These are phyloP conservation scores for Teleopsis dalmanni DNA, from an alignment of 1,140 invertebrate species.

Conservation along the genomic window DNA sequence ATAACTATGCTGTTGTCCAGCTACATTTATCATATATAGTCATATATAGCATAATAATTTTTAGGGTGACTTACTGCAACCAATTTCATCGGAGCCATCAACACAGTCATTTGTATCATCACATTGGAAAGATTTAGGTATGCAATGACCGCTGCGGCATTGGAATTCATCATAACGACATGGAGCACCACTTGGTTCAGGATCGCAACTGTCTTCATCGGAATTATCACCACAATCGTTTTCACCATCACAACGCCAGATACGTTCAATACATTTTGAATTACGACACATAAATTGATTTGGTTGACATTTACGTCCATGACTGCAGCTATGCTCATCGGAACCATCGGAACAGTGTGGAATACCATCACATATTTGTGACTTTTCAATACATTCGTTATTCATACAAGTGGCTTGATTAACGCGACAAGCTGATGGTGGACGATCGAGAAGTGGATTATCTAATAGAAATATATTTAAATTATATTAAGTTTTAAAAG, in stretches of 20 bases:
- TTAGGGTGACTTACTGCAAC: constrained; percentile 56
- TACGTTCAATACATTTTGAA: constrained; percentile 81
- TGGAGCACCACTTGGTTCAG: constrained; percentile 52
- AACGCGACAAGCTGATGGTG: constrained; percentile 57
- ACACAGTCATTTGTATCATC: constrained; percentile 80
- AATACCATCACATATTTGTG: constrained; percentile 72
- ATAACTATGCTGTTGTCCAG: too few species aligned
- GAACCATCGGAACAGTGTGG: constrained; percentile 78
- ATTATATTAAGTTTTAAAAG: too few species aligned
- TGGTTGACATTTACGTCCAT: constrained; percentile 73
- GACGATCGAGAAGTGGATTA: constrained; percentile 42
- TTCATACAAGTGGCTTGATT: constrained; percentile 86
- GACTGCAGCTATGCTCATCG: constrained; percentile 83
- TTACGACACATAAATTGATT: constrained; percentile 88
- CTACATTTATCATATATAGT: too few species aligned
- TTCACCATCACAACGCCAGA: constrained; percentile 85
- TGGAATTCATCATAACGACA: constrained; percentile 78
- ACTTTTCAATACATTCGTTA: constrained; percentile 80
- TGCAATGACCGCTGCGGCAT: constrained; percentile 77
- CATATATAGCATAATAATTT: too few species aligned
- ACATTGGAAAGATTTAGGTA: constrained; percentile 90
- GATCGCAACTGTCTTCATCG: constrained; percentile 63
- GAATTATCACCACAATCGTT: constrained; percentile 90
- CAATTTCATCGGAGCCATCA: constrained; percentile 85
- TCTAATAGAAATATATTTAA: constrained; percentile 32